A percentile compares a stretch with the other conserved stretches of the same genome.
These are phyloP conservation scores for Scaptomyza polygonia DNA, from an alignment of 2,888 invertebrate species.

Conservation along the genomic window DNA sequence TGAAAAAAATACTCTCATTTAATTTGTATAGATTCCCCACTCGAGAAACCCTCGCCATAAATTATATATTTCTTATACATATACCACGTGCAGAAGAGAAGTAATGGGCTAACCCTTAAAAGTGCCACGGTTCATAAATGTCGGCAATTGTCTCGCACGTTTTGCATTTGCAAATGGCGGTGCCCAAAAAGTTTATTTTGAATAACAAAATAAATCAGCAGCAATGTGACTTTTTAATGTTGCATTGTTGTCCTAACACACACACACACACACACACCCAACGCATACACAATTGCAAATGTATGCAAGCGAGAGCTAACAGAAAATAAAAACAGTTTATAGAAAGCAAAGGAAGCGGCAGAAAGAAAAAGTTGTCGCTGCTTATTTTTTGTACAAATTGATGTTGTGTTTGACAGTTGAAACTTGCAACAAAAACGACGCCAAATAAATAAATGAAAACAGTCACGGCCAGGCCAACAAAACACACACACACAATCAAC, in stretches of 20 bases:
- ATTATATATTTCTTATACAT: too few relatives aligned
- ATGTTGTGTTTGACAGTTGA: slow-evolving; percentile 80
- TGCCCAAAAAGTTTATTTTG: slow-evolving; percentile 64
- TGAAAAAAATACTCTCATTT: too few relatives aligned
- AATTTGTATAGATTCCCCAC: background rate
- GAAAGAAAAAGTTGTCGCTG: slow-evolving; percentile 69
- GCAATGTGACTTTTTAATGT: slow-evolving; percentile 79
- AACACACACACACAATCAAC: slow-evolving; percentile 2
- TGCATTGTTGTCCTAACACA: slow-evolving; percentile 60
- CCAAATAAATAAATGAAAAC: slow-evolving; percentile 69
- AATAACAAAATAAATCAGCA: slow-evolving; percentile 80
- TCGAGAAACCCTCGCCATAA: background rate
- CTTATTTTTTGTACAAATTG: slow-evolving; percentile 80
- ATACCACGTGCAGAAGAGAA: background rate
- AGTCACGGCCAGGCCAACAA: slow-evolving; percentile 41
- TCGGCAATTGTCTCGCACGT: slow-evolving; percentile 62
- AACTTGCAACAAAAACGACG: slow-evolving; percentile 63
- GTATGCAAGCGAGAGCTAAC: slow-evolving; percentile 9
- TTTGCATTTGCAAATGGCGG: slow-evolving; percentile 61
- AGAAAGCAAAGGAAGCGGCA: slow-evolving; percentile 50
- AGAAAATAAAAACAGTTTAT: slow-evolving; percentile 67
- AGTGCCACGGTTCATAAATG: slow-evolving; percentile 67
- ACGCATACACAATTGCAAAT: slow-evolving; percentile 18
- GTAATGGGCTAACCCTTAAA: slow-evolving; percentile 17
- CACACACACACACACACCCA: slow-evolving; percentile 17